Conservation (phyloP, 2,797 vertebrate genomes). For the Microctenopoma steveboyesi region DNA sequence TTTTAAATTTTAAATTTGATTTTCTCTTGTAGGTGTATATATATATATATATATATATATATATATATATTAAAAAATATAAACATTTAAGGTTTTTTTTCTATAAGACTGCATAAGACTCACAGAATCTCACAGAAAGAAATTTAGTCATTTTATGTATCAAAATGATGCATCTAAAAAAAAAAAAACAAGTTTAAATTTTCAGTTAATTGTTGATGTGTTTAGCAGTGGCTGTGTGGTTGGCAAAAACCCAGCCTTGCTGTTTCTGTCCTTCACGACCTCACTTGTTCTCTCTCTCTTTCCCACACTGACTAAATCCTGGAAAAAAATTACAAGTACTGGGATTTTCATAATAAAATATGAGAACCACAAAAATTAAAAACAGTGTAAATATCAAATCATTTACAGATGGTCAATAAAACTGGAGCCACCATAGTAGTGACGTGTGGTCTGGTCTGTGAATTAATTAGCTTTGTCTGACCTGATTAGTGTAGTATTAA, state of each 20-base stretch:
- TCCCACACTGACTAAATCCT: not conserved
- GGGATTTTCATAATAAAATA: not conserved
- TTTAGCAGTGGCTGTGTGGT: conserved; percentile 40
- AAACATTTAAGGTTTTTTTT: too few relatives aligned
- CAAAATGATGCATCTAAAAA: not conserved
- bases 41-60: too few relatives aligned
- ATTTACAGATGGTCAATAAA: conserved; percentile 3
- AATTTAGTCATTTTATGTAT: conserved; percentile 11
- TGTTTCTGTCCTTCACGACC: conserved; percentile 19
- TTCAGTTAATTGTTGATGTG: conserved; percentile 40
- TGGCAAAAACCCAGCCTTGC: conserved; percentile 26
- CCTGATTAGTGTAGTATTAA: conserved; percentile 17
- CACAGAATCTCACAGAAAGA: not conserved
- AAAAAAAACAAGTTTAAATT: conserved; percentile 27
- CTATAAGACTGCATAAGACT: too few relatives aligned
- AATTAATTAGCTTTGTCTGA: conserved; percentile 33
- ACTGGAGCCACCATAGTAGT: not conserved
- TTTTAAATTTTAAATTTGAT: not conserved
- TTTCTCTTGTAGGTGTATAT: too few relatives aligned
- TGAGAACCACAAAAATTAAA: not conserved
- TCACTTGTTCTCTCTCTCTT: conserved; percentile 1
- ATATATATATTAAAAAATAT: too few relatives aligned
- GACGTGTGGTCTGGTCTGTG: conserved; percentile 9
- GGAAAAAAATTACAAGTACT: not conserved
- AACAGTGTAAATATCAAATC: not conserved